Evolutionary conservation across 2,888 invertebrate species (phyloP).

Genomic region (Ichneumoninae sp.): DNA sequence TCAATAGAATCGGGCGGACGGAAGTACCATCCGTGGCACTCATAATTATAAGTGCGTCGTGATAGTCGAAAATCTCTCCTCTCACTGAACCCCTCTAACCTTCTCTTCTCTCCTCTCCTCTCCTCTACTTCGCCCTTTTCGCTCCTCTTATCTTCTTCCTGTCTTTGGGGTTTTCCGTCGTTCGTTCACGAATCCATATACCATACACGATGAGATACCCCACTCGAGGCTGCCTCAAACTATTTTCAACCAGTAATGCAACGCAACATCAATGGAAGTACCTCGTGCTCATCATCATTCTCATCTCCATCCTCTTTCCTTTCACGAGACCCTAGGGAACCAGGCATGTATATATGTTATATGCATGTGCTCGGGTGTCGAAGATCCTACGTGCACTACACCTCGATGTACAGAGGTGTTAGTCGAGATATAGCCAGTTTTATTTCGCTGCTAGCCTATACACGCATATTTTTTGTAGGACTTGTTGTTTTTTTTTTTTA

Average conservation of each 20-base stretch:
- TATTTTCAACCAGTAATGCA: constrained; percentile 3
- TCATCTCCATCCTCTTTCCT: constrained; percentile 38
- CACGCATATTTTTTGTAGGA: not conserved
- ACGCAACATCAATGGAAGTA: not conserved
- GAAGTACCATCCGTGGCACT: constrained; percentile 54
- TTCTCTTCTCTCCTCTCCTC: constrained; percentile 51
- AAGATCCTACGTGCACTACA: not conserved
- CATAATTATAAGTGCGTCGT: constrained; percentile 66
- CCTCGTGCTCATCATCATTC: constrained; percentile 30
- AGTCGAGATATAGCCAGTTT: not conserved
- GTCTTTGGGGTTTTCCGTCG: not conserved
- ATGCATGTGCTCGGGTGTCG: not conserved
- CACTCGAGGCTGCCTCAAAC: not conserved
- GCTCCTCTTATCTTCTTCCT: not conserved
- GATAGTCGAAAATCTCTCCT: constrained; percentile 64
- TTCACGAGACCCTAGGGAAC: not conserved
- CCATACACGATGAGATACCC: not conserved
- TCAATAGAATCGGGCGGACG: constrained; percentile 41
- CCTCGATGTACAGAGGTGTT: constrained; percentile 27
- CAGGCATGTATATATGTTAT: not conserved
- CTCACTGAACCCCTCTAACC: constrained; percentile 45
- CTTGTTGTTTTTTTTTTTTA: not conserved
- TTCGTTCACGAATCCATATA: not conserved
- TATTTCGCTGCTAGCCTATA: not conserved
- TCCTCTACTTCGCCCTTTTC: constrained; percentile 25